Percentiles rank a stretch among this genome's conserved stretches.
Conservation (phyloP, 2,888 invertebrate genomes). For the Scrobipalpa costella region DNA sequence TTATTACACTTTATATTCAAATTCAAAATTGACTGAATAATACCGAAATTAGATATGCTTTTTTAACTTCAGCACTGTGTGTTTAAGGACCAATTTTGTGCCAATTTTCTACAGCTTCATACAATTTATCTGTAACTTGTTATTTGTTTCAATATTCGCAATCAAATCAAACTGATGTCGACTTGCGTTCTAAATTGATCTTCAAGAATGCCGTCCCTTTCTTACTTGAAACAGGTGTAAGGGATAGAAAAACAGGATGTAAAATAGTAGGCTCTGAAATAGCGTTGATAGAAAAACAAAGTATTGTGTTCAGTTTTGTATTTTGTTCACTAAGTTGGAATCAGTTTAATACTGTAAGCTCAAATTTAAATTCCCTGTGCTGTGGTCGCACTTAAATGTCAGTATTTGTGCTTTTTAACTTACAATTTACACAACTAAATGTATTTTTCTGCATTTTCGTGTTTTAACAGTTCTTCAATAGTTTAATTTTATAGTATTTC, state of each 20-base stretch:
- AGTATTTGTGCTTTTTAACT: slow-evolving; percentile 12
- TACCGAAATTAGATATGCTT: neutral
- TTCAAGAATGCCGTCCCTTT: slow-evolving; percentile 1
- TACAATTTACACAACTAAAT: slow-evolving; percentile 7
- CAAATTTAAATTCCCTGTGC: neutral
- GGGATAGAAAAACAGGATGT: neutral
- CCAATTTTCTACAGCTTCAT: neutral
- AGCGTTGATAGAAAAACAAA: no score
- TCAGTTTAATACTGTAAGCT: neutral
- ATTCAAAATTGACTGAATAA: slow-evolving; percentile 11
- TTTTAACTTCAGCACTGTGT: neutral
- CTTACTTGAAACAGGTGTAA: neutral
- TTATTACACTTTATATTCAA: neutral
- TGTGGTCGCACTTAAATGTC: neutral
- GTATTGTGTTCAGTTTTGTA: no score
- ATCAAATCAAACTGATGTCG: neutral
- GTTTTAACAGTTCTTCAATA: slow-evolving; percentile 19
- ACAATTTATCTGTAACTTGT: neutral
- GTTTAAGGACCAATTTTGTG: neutral
- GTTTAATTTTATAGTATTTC: slow-evolving; percentile 32
- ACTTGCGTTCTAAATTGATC: slow-evolving; percentile 4
- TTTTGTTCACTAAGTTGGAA: neutral
- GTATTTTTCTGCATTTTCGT: slow-evolving; percentile 27
- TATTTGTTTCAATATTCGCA: slow-evolving; percentile 12
- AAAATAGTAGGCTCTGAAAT: neutral